Base-by-base conservation (phyloP, 2,888 invertebrate species). In the Chrysopilus asiliformis region DNA sequence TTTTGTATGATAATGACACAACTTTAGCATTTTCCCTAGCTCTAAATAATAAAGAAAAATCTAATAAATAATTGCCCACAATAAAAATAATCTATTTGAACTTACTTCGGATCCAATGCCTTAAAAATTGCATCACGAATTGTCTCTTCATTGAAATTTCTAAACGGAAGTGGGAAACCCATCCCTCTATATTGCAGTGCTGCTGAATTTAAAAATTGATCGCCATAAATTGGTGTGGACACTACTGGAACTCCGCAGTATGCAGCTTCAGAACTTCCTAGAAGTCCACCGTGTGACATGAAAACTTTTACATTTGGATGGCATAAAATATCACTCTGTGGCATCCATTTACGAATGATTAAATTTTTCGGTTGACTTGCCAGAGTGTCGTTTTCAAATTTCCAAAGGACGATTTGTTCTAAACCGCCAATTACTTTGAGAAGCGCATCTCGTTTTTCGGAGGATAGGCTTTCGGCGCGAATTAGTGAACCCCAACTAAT, bases 401-500 rank as follows among this genome's bases (percentile, higher is more conserved):
- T 79, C 77, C 77, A 78, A 13, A 80, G 50, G 25, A 79, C 71
- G 29, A 65, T 68, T 47, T 72, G 69, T 10, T 52, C 47, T 19
- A 79, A 54, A 26, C 64, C 60, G 1, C 61, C 52, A 38, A 77
- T 66, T 4, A 68, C 71, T 28, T 64, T 59, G 32, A 72, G 46
- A 29, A 82, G 67, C n/a, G 62, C 65, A n/a, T 60, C 53, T 32
- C 70, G 53, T 44, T 68, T 71, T 2, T 67, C 55, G 10, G 56
- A 47, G 0, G 76, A 68, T 47, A 80, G 63, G 1, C 68, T 66
- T 19, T 68, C 64, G 4, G 70, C 65, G 45, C 70, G 69, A 38
- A 79, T 68, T 65, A 78, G 71, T 1, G 77, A 79, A 1, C 80
- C 80, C 56, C 79, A 67, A 50, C 74, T 78, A 46, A 80, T 75